phyloP scores from a whole-genome alignment of 2,888 invertebrate genomes.

The Hydriomena furcata region DNA sequence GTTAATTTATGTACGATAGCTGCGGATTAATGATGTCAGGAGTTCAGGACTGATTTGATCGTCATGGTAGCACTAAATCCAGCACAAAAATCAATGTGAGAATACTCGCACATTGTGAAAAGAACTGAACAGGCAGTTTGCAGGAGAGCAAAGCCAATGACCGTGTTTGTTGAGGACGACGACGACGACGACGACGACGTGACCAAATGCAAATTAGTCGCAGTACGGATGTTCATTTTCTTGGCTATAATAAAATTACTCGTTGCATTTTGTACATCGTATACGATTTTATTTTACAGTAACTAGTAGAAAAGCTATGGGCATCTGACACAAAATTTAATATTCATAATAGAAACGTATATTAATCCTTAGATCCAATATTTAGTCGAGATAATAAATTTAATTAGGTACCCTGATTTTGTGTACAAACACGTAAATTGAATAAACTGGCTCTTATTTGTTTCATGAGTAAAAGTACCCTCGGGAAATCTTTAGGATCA shows the following conservation, averaged over 20 bases:
- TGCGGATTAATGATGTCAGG: too few species aligned
- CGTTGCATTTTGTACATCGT: not conserved
- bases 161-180: slow-evolving; percentile 42
- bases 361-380: not conserved
- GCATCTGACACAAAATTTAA: too few species aligned
- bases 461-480: slow-evolving; percentile 29
- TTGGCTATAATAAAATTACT: slow-evolving; percentile 10
- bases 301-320: too few species aligned
- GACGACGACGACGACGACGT: slow-evolving; percentile 28
- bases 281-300: not conserved
- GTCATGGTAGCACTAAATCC: too few species aligned
- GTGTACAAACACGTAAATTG: slow-evolving; percentile 24
- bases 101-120: too few species aligned
- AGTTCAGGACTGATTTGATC: too few species aligned
- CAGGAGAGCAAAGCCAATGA: slow-evolving; percentile 46
- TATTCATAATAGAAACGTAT: too few species aligned
- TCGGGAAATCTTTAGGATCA: slow-evolving; percentile 32
- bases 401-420: not conserved
- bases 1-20: too few species aligned
- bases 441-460: slow-evolving; percentile 30
- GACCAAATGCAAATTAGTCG: slow-evolving; percentile 47
- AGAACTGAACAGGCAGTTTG: slow-evolving; percentile 12
- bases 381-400: not conserved
- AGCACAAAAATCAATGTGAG: too few species aligned
- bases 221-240: slow-evolving; percentile 17